Evolutionary conservation across 2,797 vertebrate genomes (phyloP).

Genomic region (Cygnus olor): DNA sequence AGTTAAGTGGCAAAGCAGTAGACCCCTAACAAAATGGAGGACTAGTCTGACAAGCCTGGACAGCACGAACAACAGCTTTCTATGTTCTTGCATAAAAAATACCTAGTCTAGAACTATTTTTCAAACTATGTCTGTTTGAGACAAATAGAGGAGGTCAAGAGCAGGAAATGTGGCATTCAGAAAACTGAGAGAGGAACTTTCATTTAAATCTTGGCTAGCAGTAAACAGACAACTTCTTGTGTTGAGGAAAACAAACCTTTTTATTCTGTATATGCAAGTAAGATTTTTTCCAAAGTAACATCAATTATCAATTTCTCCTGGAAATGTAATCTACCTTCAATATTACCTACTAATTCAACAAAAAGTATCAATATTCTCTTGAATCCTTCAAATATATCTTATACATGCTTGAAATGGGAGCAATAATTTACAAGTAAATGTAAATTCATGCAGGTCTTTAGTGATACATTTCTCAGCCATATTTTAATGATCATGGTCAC

Average conservation of each 20-base stretch:
- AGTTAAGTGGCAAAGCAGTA: neutral
- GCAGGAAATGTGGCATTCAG: neutral
- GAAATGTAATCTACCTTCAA: neutral
- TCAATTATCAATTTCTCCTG: neutral
- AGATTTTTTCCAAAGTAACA: neutral
- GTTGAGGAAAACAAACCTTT: neutral
- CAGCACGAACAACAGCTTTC: neutral
- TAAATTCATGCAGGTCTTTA: neutral
- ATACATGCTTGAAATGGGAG: neutral
- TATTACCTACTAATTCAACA: neutral
- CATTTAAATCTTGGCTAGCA: neutral
- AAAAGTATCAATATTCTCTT: neutral
- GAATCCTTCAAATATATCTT: neutral
- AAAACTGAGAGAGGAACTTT: neutral
- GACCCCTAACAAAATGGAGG: neutral
- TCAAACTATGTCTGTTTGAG: neutral
- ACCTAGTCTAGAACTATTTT: neutral
- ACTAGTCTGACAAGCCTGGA: accelerated
- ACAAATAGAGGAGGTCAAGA: neutral
- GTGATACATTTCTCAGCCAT: neutral
- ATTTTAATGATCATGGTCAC: neutral
- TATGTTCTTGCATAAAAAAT: neutral
- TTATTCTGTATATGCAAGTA: neutral
- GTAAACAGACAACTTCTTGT: neutral
- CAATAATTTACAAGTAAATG: neutral